phyloP scores from a whole-genome alignment of 2,113 vertebrate genomes.

The Suricata suricatta region DNA sequence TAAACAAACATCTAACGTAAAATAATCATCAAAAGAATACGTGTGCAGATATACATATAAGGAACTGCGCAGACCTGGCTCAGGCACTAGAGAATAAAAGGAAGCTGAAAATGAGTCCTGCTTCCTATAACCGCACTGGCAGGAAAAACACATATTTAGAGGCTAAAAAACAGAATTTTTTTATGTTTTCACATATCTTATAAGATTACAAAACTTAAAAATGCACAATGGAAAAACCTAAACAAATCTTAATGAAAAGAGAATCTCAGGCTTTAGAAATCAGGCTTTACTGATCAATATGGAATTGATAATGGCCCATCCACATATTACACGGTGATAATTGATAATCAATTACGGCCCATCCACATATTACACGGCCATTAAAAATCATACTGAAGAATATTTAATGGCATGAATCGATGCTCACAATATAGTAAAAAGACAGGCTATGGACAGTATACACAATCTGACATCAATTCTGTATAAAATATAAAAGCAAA shows the following conservation, averaged over 20 bases:
- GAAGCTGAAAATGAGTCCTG: not conserved
- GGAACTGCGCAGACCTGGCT: not conserved
- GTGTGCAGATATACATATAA: not conserved
- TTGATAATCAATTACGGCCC: not conserved
- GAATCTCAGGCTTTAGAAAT: conserved; percentile 23
- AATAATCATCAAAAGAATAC: conserved; percentile 64
- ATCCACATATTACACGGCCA: not conserved
- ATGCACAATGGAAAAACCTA: not conserved
- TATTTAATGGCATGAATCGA: not conserved
- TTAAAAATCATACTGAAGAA: not conserved
- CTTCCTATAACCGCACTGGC: not conserved
- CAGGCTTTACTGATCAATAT: not conserved
- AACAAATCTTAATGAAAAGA: conserved; percentile 40
- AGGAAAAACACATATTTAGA: not conserved
- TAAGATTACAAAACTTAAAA: not conserved
- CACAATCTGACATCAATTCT: not conserved
- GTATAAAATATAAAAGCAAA: not conserved
- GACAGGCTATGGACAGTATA: not conserved
- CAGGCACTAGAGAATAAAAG: not conserved
- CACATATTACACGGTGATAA: too few relatives aligned
- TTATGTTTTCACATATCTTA: not conserved
- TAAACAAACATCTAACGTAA: conserved; percentile 59
- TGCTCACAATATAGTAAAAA: not conserved
- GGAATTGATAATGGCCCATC: not conserved
- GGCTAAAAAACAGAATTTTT: conserved; percentile 30